phyloP scores from a whole-genome alignment of 2,797 vertebrate genomes.

The Pangasius krempfi region DNA sequence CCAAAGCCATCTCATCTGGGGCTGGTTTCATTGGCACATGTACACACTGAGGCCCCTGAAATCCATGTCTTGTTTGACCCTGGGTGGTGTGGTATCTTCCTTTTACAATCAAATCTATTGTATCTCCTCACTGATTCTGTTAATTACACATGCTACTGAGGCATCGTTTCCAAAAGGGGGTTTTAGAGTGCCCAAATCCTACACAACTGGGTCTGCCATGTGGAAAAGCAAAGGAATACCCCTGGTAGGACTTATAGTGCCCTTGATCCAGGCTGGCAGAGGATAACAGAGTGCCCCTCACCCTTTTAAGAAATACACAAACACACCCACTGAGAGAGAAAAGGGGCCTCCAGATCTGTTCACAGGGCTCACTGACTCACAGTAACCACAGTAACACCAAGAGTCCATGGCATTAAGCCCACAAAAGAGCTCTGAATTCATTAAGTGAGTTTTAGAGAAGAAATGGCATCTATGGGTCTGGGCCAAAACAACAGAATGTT shows the following conservation, averaged over 20 bases:
- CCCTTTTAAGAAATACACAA: slow-evolving; percentile 49
- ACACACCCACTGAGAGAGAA: slow-evolving; percentile 52
- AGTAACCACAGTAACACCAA: slow-evolving; percentile 46
- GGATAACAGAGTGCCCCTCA: slow-evolving; percentile 52
- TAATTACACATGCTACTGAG: slow-evolving; percentile 61
- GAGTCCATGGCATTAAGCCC: slow-evolving; percentile 37
- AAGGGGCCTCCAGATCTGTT: slow-evolving; percentile 59
- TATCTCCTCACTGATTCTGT: slow-evolving; percentile 56
- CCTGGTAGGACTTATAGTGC: slow-evolving; percentile 55
- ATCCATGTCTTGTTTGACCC: slow-evolving; percentile 58
- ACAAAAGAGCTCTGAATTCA: slow-evolving; percentile 39
- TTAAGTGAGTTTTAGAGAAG: slow-evolving; percentile 38
- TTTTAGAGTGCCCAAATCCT: slow-evolving; percentile 55
- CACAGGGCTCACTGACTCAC: slow-evolving; percentile 44
- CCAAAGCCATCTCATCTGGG: slow-evolving; percentile 70
- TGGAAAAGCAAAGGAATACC: slow-evolving; percentile 64
- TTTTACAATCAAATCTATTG: slow-evolving; percentile 53
- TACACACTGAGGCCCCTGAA: slow-evolving; percentile 41
- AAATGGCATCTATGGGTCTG: slow-evolving; percentile 27
- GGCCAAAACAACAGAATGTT: slow-evolving; percentile 44
- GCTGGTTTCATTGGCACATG: slow-evolving; percentile 45
- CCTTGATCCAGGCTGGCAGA: slow-evolving; percentile 57
- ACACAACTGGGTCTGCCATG: slow-evolving; percentile 65
- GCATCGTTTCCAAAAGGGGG: slow-evolving; percentile 52
- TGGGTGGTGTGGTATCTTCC: slow-evolving; percentile 54